These are phyloP conservation scores for Aphelinus certus DNA, from an alignment of 1,140 invertebrate genomes.

Conservation along the genomic window DNA sequence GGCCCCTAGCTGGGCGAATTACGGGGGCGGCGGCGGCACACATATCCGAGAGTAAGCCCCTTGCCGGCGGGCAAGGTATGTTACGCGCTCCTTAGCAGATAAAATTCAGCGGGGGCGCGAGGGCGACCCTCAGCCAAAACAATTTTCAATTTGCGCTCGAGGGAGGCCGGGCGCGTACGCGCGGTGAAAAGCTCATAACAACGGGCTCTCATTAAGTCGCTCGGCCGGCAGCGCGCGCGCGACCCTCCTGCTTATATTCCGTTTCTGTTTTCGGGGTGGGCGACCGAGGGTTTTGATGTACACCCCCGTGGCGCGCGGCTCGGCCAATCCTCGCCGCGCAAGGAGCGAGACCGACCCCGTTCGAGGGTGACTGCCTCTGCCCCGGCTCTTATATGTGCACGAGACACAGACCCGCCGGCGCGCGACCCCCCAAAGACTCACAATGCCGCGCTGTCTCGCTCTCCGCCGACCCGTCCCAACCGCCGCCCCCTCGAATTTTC, in stretches of 20 bases:
- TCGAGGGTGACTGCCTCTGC: too few relatives aligned
- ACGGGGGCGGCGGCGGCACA: too few relatives aligned
- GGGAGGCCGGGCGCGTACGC: background rate
- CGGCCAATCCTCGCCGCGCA: constrained; percentile 33
- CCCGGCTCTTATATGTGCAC: constrained; percentile 20
- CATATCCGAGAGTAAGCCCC: too few relatives aligned
- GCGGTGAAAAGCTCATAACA: constrained; percentile 40
- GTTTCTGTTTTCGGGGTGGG: too few relatives aligned
- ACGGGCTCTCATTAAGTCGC: constrained; percentile 42
- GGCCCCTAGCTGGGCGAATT: too few relatives aligned
- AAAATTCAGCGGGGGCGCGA: constrained; percentile 26
- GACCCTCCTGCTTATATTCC: too few relatives aligned
- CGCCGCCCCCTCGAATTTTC: constrained; percentile 15
- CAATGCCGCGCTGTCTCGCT: too few relatives aligned
- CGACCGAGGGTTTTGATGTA: constrained; percentile 34
- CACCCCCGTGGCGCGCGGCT: constrained; percentile 15
- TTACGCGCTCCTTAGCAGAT: constrained; percentile 35
- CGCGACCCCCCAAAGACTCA: background rate
- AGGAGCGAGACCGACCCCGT: too few relatives aligned
- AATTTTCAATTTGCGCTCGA: constrained; percentile 39
- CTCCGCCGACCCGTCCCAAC: constrained; percentile 14
- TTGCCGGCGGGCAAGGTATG: background rate
- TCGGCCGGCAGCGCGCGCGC: too few relatives aligned
- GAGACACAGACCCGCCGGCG: constrained; percentile 3
- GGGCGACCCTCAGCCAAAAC: constrained; percentile 27